Evolutionary conservation across 35 echinoderm and acorn worm species (phyloP).

Genomic region (Apostichopus japonicus): DNA sequence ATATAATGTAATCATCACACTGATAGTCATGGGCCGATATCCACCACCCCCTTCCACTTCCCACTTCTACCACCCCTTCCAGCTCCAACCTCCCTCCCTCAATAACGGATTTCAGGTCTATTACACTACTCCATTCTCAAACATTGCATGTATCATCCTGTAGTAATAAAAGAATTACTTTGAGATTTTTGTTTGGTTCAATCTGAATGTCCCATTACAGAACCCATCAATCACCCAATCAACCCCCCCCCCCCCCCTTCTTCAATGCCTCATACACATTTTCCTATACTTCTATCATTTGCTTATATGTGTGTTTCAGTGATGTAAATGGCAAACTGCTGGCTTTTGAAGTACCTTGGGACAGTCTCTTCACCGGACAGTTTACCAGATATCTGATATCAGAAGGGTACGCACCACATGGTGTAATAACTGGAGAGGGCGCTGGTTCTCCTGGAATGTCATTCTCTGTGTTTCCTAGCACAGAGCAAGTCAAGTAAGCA

Average conservation of each 20-base stretch:
- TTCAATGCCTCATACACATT: background rate
- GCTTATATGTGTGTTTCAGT: conserved; percentile 14
- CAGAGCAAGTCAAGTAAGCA: background rate
- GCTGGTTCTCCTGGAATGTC: conserved; percentile 55
- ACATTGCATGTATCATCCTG: no score
- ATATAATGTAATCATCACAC: no score
- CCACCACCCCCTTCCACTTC: no score
- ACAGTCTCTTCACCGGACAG: conserved; percentile 52
- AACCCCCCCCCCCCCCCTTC: background rate
- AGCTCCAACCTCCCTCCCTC: no score
- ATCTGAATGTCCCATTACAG: no score
- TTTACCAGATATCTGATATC: conserved; percentile 58
- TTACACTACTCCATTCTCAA: no score
- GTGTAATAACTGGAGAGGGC: conserved; percentile 36
- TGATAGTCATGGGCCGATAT: no score
- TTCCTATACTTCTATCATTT: background rate
- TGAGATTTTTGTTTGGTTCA: no score
- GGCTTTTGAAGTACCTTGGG: conserved; percentile 64
- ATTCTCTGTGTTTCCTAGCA: conserved; percentile 46
- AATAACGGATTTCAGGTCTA: no score
- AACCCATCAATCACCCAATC: background rate
- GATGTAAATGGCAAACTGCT: conserved; percentile 71
- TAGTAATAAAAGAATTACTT: no score
- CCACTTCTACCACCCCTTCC: no score
- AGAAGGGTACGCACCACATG: conserved; percentile 57